A percentile compares a stretch with the other conserved stretches of the same genome.
These are phyloP conservation scores for Tenualosa ilisha DNA, from an alignment of 2,797 vertebrate genomes.

Conservation along the genomic window DNA sequence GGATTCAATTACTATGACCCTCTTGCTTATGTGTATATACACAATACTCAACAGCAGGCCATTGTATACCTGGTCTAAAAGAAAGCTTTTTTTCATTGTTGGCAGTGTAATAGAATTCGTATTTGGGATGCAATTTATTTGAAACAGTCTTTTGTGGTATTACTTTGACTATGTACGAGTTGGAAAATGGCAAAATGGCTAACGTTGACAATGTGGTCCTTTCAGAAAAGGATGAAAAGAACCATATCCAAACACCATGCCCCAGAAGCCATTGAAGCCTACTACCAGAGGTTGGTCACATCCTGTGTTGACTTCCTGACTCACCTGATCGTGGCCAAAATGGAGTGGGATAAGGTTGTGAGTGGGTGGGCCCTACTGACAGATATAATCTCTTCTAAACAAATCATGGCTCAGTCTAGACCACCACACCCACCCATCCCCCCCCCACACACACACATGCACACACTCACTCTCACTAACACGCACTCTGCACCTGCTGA, in stretches of 20 bases:
- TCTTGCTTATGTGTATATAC: constrained; percentile 73
- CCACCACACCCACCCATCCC: constrained; percentile 62
- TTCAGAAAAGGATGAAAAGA: constrained; percentile 92
- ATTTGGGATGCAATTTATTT: constrained; percentile 25
- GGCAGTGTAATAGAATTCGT: constrained; percentile 15
- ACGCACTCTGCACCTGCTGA: constrained; percentile 67
- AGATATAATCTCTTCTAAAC: constrained; percentile 72
- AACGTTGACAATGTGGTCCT: constrained; percentile 32
- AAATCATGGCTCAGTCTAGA: constrained; percentile 71
- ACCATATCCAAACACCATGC: constrained; percentile 87
- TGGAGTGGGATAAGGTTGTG: constrained; percentile 29
- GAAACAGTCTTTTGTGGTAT: not conserved
- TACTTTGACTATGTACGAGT: constrained; percentile 10
- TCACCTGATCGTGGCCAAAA: constrained; percentile 51
- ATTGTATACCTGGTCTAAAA: constrained; percentile 46
- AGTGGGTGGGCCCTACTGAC: constrained; percentile 64
- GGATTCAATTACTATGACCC: constrained; percentile 89
- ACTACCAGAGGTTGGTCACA: constrained; percentile 81
- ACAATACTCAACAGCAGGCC: constrained; percentile 65
- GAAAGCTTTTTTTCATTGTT: constrained; percentile 20
- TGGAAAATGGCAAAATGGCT: not conserved
- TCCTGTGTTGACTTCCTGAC: constrained; percentile 27
- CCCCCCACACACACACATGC: not conserved
- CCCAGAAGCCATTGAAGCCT: constrained; percentile 82
- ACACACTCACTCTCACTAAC: not conserved